Conservation (phyloP, 2,797 vertebrate genomes). For the Taeniopygia guttata region DNA sequence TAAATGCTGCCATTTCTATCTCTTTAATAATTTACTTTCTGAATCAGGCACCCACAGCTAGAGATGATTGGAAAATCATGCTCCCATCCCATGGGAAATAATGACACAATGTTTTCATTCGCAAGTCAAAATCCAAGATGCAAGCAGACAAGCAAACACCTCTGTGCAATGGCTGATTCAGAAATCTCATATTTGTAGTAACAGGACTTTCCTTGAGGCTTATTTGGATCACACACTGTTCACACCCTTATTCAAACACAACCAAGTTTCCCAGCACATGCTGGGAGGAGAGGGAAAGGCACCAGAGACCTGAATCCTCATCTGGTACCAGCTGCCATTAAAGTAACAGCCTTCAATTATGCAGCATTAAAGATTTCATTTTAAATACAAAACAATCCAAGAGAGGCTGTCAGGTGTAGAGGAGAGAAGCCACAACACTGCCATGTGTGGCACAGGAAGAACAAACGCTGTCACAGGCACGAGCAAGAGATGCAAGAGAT, state of each 20-base stretch:
- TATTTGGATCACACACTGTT: too few species aligned
- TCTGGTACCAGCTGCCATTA: too few species aligned
- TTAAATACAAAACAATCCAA: not conserved
- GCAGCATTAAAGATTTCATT: not conserved
- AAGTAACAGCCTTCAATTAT: too few species aligned
- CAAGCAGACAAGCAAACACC: too few species aligned
- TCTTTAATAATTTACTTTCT: not conserved
- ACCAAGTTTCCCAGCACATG: too few species aligned
- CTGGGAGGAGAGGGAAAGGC: too few species aligned
- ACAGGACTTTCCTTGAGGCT: too few species aligned
- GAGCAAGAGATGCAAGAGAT: not conserved
- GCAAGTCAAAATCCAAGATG: not conserved
- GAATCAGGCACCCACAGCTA: not conserved
- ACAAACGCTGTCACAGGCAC: accelerated
- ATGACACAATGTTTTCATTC: not conserved
- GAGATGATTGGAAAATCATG: not conserved
- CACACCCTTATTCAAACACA: too few species aligned
- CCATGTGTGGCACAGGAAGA: not conserved
- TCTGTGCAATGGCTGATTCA: too few species aligned
- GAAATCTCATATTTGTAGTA: too few species aligned
- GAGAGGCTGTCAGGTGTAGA: not conserved
- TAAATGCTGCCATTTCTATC: not conserved
- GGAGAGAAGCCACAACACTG: not conserved
- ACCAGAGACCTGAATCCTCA: too few species aligned
- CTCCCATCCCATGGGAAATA: not conserved